Percentiles rank a stretch among this genome's conserved stretches.
Conservation (phyloP, 2,113 vertebrate species). For the Argyrosomus japonicus region DNA sequence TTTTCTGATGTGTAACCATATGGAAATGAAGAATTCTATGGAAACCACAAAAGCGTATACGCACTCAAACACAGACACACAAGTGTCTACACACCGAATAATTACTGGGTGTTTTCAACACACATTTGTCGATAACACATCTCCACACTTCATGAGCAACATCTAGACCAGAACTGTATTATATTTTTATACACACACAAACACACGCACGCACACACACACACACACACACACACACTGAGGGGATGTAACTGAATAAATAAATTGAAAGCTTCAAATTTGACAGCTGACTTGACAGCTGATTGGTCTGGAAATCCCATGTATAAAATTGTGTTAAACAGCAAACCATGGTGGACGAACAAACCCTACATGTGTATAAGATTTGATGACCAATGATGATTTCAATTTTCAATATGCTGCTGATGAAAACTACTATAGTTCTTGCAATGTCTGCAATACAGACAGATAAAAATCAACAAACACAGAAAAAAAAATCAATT, state of each 20-base stretch:
- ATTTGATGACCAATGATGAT: conserved; percentile 33
- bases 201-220: not conserved
- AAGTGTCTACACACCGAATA: conserved; percentile 37
- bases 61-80: not conserved
- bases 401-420: conserved; percentile 35
- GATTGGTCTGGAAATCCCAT: conserved; percentile 29
- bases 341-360: not conserved
- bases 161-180: conserved; percentile 56
- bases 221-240: conserved; percentile 14
- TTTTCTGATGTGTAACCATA: conserved; percentile 3
- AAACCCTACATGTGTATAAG: conserved; percentile 4
- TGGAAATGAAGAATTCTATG: conserved; percentile 27
- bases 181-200: not conserved
- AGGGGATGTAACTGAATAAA: conserved; percentile 25
- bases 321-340: conserved; percentile 15
- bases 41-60: not conserved
- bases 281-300: conserved; percentile 51
- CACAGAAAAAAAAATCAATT: conserved; percentile 37
- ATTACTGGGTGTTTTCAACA: conserved; percentile 37
- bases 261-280: conserved; percentile 42
- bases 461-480: conserved; percentile 49
- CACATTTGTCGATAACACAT: conserved; percentile 73
- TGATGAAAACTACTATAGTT: conserved; percentile 22
- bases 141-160: conserved; percentile 65
- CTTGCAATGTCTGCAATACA: conserved; percentile 31